Percentiles rank a stretch among this genome's conserved stretches.
These are phyloP conservation scores for Drosophila limbata DNA, from an alignment of 2,888 invertebrate genomes.

Conservation along the genomic window DNA sequence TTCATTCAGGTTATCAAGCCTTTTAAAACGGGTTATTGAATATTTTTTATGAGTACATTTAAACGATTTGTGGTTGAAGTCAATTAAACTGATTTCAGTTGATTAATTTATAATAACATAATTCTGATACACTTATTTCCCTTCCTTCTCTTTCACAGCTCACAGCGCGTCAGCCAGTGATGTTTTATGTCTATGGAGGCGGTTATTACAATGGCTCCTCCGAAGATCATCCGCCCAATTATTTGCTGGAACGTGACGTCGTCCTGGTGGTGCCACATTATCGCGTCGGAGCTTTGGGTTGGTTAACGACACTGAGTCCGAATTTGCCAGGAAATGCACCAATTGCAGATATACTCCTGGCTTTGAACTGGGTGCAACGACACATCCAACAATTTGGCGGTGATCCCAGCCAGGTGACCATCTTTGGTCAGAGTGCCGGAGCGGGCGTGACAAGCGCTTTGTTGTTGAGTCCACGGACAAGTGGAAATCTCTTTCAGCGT, in stretches of 20 bases:
- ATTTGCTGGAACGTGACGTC: constrained; percentile 86
- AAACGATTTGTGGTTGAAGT: no score
- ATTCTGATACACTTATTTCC: not conserved
- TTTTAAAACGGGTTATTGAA: not conserved
- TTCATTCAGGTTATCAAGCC: not conserved
- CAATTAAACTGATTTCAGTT: not conserved
- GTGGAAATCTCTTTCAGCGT: constrained; percentile 84
- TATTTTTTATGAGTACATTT: not conserved
- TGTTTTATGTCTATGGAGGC: constrained; percentile 86
- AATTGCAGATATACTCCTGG: constrained; percentile 86
- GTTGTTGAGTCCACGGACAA: constrained; percentile 84
- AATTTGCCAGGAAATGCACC: constrained; percentile 87
- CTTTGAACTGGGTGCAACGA: constrained; percentile 86
- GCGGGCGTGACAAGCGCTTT: constrained; percentile 85
- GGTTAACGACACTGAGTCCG: constrained; percentile 86
- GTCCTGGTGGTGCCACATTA: constrained; percentile 86
- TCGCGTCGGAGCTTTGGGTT: constrained; percentile 86
- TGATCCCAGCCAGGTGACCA: constrained; percentile 85
- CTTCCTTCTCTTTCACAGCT: constrained; percentile 57
- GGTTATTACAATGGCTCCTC: constrained; percentile 84
- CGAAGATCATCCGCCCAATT: constrained; percentile 83
- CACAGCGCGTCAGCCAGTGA: constrained; percentile 82
- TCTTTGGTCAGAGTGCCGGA: constrained; percentile 87
- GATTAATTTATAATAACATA: not conserved
- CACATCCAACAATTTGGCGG: constrained; percentile 86